Base-by-base conservation (phyloP, 1,140 invertebrate species). In the Popillia japonica region DNA sequence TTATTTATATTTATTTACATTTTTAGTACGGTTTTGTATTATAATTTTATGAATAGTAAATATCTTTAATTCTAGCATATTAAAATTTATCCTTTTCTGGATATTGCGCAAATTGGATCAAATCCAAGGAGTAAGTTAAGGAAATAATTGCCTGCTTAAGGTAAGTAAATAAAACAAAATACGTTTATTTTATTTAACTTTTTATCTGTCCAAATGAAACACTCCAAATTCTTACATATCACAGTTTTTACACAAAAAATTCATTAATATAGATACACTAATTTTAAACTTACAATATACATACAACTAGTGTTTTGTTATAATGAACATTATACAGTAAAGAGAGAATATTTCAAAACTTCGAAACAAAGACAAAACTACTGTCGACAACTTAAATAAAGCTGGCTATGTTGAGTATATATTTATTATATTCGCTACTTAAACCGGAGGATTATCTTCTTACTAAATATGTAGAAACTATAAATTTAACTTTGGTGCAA, bases 201-300 rank as follows among this genome's bases (percentile, higher is more conserved):
- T 68, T 68, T 68, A 68, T 68, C 27, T 68, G 3, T 23, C 61
- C 61, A 27, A 34, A 14, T 68, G 22, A 68, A 68, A 68, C 61
- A 68, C 9, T 68, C 61, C 61, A 68, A 68, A 27, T 23, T 68
- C 9, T 23, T 68, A 27, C 61, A 68, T 68, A 68, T 68, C 61
- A 68, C 61, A 68, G 61, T 68, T 68, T 68, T 34, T 22, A 68
- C 61, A 68, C 27, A 68, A n/a, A 34, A 34, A 68, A 68, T 68
- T 68, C 22, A 34, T 34, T 68, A 10, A 34, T 4, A 68, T 68
- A 68, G 48, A 6, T 6, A 27, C 22, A 22, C 22, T 68, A 68
- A 68, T 27, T 68, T 68, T 68, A 34, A 68, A 22, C 61, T 55
- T 68, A 68, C 22, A 68, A 14, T 27, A 27, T 22, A 17, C 9